Base-by-base conservation (phyloP, 2,888 invertebrate species). In the Eucriotettix oculatus region DNA sequence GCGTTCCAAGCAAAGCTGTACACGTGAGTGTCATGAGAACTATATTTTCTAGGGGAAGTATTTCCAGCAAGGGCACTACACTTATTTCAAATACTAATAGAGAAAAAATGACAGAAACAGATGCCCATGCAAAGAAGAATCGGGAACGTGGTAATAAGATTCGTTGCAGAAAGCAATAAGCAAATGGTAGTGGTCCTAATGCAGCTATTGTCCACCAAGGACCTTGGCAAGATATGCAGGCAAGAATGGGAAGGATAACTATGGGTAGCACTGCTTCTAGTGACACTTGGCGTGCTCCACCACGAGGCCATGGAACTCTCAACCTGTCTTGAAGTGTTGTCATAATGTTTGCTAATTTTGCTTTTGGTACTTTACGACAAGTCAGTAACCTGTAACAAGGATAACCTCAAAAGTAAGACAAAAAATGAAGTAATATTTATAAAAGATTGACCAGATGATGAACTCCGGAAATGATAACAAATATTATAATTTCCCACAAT, bases 101-200 rank as follows among this genome's bases (percentile, higher is more conserved):
- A 70, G 89, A 74, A 66, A 79, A 78, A 9, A 83, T 67, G 7
- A 82, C 77, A 11, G 89, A 87, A 54, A 83, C 81, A 53, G 86
- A 69, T 1, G 84, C 79, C 89, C 90, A 90, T 65, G 84, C 79
- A 63, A 81, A 78, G 71, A 89, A 89, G 71, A 90, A 89, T 68
- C 83, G 82, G 1, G 88, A 85, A 62, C 82, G 78, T 7, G 72
- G 69, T 58, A 66, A 65, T 61, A 73, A 72, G 65, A 69, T 68
- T 16, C 41, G 29, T n/a, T 41, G 42, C 16, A 55, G 10, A 55
- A 55, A 55, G n/a, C 16, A 11, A n/a, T 12, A 12, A 48, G 48
- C 48, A 14, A 48, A 48, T 48, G 48, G 48, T 48, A 48, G n/a
- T 12, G 48, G 48, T 14, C 12, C 48, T n/a, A 48, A n/a, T 48